Conservation (phyloP, 1,140 invertebrate species). For the Trichogramma pretiosum region DNA sequence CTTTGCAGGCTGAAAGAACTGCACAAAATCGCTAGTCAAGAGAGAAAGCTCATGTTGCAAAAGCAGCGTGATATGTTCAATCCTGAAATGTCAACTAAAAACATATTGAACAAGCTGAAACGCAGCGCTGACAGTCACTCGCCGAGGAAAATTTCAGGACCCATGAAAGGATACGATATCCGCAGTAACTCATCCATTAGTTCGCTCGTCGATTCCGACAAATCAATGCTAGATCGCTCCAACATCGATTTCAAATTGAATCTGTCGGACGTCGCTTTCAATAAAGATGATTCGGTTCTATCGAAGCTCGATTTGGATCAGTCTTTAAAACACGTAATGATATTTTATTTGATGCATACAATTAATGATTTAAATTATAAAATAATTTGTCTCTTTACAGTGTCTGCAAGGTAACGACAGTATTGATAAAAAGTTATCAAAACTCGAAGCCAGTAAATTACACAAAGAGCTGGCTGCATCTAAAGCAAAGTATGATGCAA, state of each 20-base stretch:
- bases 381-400: conserved; percentile 3
- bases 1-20: conserved; percentile 37
- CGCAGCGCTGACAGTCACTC: conserved; percentile 41
- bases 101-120: conserved; percentile 42
- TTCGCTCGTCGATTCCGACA: conserved; percentile 42
- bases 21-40: conserved; percentile 42
- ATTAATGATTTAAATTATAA: neutral
- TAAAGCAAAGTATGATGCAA: conserved; percentile 35
- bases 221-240: conserved; percentile 38
- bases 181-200: conserved; percentile 43
- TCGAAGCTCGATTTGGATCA: conserved; percentile 15
- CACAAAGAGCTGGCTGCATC: conserved; percentile 14
- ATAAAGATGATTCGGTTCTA: conserved; percentile 18
- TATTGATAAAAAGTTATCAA: conserved; percentile 16
- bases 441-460: conserved; percentile 8
- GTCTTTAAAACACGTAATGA: conserved; percentile 9
- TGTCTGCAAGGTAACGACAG: neutral
- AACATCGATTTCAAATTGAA: conserved; percentile 29
- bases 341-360: neutral
- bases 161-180: conserved; percentile 45
- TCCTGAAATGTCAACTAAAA: conserved; percentile 45
- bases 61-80: conserved; percentile 44
- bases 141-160: conserved; percentile 38
- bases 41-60: conserved; percentile 41
- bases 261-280: conserved; percentile 22